Evolutionary conservation across 2,113 vertebrate species (phyloP).

Genomic region (Chlorodrepanis virens): DNA sequence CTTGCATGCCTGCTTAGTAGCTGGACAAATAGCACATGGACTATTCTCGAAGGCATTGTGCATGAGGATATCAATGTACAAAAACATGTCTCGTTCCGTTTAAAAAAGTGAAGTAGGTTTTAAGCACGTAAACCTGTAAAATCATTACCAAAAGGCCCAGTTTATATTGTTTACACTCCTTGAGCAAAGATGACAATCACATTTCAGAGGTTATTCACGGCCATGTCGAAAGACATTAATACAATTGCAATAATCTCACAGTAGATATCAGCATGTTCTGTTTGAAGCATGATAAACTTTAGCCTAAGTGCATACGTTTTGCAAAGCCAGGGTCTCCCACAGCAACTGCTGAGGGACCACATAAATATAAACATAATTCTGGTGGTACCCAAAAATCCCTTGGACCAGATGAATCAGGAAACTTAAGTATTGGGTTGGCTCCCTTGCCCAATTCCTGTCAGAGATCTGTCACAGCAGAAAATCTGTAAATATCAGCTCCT

Average conservation of each 20-base stretch:
- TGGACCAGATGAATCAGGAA: not conserved
- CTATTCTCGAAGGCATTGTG: not conserved
- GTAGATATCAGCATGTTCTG: not conserved
- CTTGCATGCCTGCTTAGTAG: not conserved
- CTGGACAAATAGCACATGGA: not conserved
- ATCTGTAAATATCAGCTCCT: not conserved
- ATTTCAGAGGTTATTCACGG: not conserved
- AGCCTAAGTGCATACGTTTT: not conserved
- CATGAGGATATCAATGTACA: not conserved
- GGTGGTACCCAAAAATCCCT: not conserved
- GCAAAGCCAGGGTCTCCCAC: not conserved
- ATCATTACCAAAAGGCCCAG: not conserved
- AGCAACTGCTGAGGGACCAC: not conserved
- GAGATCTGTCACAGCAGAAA: not conserved
- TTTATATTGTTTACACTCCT: not conserved
- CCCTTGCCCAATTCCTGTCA: not conserved
- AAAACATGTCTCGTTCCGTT: not conserved
- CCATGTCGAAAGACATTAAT: not conserved
- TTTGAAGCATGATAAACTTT: not conserved
- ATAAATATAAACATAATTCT: not conserved
- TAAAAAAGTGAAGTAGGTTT: not conserved
- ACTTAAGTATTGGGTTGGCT: not conserved
- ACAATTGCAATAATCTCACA: not conserved
- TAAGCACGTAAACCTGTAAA: not conserved
- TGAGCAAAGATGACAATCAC: not conserved